These are phyloP conservation scores for Phasia obesa DNA, from an alignment of 2,888 invertebrate species.

Conservation along the genomic window DNA sequence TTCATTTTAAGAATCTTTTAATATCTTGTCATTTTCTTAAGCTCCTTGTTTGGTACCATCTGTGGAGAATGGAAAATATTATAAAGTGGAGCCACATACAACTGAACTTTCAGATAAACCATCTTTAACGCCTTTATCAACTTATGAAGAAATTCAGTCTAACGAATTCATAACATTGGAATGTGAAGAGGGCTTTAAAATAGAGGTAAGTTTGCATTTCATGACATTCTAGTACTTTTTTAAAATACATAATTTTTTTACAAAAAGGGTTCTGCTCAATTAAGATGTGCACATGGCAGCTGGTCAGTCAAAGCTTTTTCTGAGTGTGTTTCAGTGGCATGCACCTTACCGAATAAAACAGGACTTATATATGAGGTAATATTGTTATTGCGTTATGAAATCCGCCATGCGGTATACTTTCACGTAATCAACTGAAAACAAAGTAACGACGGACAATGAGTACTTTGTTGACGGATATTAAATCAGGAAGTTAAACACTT, in stretches of 20 bases:
- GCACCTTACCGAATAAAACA: conserved; percentile 79
- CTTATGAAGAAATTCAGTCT: conserved; percentile 84
- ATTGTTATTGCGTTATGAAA: neutral
- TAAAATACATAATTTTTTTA: neutral
- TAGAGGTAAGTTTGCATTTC: conserved; percentile 74
- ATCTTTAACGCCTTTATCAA: conserved; percentile 78
- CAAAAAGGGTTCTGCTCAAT: conserved; percentile 86
- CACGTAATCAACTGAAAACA: no score
- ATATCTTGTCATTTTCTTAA: conserved; percentile 74
- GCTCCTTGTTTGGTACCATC: conserved; percentile 89
- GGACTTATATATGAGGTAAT: conserved; percentile 80
- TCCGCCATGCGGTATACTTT: neutral
- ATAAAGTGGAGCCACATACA: conserved; percentile 81
- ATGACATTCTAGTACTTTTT: neutral
- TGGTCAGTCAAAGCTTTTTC: conserved; percentile 91
- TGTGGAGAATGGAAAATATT: conserved; percentile 87
- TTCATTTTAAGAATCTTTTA: neutral
- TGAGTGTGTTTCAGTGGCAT: conserved; percentile 87
- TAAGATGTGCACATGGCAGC: conserved; percentile 91
- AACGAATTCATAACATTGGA: conserved; percentile 89
- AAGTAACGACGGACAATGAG: no score
- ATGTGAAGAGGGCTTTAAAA: conserved; percentile 87
- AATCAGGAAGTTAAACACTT: no score
- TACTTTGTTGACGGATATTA: no score
- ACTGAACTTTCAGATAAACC: conserved; percentile 78